Evolutionary conservation across 2,888 invertebrate genomes (phyloP), one percentile per base, ranked within the genome.

Genomic region (Ceriagrion tenellum): DNA sequence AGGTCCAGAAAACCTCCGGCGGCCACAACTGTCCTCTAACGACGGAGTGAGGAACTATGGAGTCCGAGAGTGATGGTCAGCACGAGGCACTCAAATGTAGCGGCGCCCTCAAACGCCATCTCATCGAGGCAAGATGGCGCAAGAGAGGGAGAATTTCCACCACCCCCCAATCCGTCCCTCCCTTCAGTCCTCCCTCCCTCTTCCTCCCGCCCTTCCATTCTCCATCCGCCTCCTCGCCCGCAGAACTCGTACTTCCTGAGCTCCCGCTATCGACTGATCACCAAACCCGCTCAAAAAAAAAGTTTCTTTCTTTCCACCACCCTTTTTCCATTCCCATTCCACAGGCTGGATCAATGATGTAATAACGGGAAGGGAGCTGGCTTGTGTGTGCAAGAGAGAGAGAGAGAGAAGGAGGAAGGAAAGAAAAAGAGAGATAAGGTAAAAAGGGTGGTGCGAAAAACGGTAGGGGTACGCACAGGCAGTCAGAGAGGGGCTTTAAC

Each of bases 21-120:
- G 93, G 40, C 93, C 93, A 93, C 93, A 69, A 93, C 93, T 69
- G 93, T 93, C 93, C 93, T 93, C 93, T 93, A 69, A 93, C 93
- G 93, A 93, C 69, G 47, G 69, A 47, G 63, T 12, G 47, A 23
- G 47, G 93, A 93, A 93, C 93, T 93, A 69, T 93, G 93, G 69
- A 55, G 47, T 20, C 93, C 23, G n/a, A 40, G 69, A 93, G 47
- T 93, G 93, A 93, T 69, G 69, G 93, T 47, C 93, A 47, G 93
- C 69, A 93, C 91, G 40, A 35, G 63, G 91, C 91, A 69, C 93
- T 93, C 69, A 47, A 47, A 74, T n/a, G 93, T 74, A 13, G 35
- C 23, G 63, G 63, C 91, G 23, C 35, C 35, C 81, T 74, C 69
- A n/a, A 59, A 8, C 55, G 55, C 55, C 89, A 89, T n/a, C 47